A percentile compares a stretch with the other conserved stretches of the same genome.
Conservation (phyloP, 2,797 vertebrate species). For the Masticophis lateralis region DNA sequence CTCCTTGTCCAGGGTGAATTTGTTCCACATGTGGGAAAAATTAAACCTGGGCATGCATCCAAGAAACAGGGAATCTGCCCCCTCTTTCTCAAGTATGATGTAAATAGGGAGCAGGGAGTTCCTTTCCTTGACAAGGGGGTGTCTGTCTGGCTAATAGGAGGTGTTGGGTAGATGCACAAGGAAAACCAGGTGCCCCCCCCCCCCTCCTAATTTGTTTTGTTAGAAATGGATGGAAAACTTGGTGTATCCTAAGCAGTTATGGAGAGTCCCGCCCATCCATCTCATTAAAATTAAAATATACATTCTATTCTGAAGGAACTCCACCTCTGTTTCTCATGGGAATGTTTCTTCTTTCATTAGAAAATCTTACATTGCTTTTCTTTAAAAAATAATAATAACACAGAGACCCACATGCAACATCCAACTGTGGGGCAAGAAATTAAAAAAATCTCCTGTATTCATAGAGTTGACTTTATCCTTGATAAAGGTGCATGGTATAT, state of each 20-base stretch:
- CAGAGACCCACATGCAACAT: background rate
- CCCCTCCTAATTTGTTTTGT: background rate
- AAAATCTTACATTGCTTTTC: constrained; percentile 46
- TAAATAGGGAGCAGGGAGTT: constrained; percentile 16
- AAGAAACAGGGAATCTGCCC: constrained; percentile 41
- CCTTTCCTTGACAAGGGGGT: constrained; percentile 14
- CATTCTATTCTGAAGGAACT: background rate
- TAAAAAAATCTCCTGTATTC: constrained; percentile 17
- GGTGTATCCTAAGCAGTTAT: background rate
- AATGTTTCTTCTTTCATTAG: constrained; percentile 30
- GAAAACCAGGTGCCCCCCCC: background rate
- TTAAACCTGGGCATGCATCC: constrained; percentile 55
- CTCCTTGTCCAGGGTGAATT: constrained; percentile 38
- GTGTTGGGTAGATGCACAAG: background rate
- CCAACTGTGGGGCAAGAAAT: background rate
- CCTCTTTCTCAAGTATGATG: constrained; percentile 24
- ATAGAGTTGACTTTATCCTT: background rate
- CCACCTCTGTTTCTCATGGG: constrained; percentile 7
- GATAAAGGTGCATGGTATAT: background rate
- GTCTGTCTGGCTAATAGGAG: constrained; percentile 28
- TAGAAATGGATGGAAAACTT: background rate
- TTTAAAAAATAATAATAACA: background rate
- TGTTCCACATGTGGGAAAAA: constrained; percentile 63
- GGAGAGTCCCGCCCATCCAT: background rate
- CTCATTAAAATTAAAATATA: background rate